Conservation (phyloP, 2,113 vertebrate genomes). For the Rhea americana region DNA sequence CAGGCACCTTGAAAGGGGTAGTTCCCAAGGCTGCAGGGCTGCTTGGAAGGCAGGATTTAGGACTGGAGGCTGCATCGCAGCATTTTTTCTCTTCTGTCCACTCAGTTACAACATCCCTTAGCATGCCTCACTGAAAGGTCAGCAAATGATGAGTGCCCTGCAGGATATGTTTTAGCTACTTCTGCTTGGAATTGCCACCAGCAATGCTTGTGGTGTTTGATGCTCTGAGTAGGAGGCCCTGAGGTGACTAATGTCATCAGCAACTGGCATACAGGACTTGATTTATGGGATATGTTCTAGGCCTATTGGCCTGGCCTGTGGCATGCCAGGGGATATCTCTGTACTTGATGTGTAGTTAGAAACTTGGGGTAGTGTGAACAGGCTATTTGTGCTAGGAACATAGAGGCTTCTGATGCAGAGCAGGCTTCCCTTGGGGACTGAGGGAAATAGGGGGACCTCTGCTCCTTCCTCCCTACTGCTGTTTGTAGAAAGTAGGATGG, state of each 20-base stretch:
- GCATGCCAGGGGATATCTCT: background rate
- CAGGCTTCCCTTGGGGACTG: background rate
- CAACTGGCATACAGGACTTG: background rate
- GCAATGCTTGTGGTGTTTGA: background rate
- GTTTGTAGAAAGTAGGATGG: background rate
- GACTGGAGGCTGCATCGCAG: background rate
- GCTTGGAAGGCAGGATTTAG: background rate
- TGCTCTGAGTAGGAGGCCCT: background rate
- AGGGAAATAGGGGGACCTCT: background rate
- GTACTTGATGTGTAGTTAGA: background rate
- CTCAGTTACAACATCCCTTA: background rate
- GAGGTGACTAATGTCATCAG: background rate
- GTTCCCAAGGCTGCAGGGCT: background rate
- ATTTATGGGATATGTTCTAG: background rate
- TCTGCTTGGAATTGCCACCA: background rate
- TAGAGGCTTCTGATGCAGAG: background rate
- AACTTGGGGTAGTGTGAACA: background rate
- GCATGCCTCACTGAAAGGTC: background rate
- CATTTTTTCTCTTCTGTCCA: background rate
- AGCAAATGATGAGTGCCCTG: background rate
- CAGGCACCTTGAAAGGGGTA: rapidly evolving
- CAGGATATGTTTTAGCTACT: background rate
- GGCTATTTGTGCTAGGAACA: background rate
- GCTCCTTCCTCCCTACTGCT: background rate
- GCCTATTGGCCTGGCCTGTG: background rate